phyloP scores from a whole-genome alignment of 2,888 invertebrate species.

The Ligdia adustata region DNA sequence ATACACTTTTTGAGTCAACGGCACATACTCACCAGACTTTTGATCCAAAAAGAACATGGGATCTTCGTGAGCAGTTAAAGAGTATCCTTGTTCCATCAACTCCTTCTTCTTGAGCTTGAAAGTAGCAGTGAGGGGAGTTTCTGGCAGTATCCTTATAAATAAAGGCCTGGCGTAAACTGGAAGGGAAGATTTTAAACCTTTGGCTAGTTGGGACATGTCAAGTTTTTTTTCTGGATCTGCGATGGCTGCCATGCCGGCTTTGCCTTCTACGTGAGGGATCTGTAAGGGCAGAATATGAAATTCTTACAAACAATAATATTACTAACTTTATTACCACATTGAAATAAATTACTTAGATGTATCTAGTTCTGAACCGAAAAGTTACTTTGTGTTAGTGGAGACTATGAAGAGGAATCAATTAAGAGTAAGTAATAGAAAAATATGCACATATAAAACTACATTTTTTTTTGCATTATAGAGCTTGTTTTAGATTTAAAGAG shows the following conservation, averaged over 20 bases:
- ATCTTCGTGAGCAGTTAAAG: slow-evolving; percentile 86
- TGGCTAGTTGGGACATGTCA: slow-evolving; percentile 79
- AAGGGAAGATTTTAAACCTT: slow-evolving; percentile 80
- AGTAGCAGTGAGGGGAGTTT: slow-evolving; percentile 92
- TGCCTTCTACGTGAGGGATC: slow-evolving; percentile 92
- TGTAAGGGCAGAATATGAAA: slow-evolving; percentile 53
- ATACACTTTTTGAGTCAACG: slow-evolving; percentile 72
- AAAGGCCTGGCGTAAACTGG: slow-evolving; percentile 94
- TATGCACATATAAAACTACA: too few species aligned
- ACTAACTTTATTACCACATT: too few species aligned
- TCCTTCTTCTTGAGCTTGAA: slow-evolving; percentile 97
- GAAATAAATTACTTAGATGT: too few species aligned
- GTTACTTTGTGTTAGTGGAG: too few species aligned
- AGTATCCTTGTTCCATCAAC: slow-evolving; percentile 91
- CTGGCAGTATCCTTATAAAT: slow-evolving; percentile 90
- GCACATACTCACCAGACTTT: slow-evolving; percentile 71
- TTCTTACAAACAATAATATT: too few species aligned
- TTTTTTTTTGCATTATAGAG: too few species aligned
- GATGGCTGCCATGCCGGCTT: slow-evolving; percentile 97
- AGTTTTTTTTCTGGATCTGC: slow-evolving; percentile 88
- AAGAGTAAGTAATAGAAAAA: too few species aligned
- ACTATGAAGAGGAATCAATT: too few species aligned
- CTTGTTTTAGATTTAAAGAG: too few species aligned
- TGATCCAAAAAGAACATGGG: slow-evolving; percentile 87
- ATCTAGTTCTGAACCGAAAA: too few species aligned